Evolutionary conservation across 2,888 invertebrate genomes (phyloP).

Genomic region (Coleophora flavipennella): DNA sequence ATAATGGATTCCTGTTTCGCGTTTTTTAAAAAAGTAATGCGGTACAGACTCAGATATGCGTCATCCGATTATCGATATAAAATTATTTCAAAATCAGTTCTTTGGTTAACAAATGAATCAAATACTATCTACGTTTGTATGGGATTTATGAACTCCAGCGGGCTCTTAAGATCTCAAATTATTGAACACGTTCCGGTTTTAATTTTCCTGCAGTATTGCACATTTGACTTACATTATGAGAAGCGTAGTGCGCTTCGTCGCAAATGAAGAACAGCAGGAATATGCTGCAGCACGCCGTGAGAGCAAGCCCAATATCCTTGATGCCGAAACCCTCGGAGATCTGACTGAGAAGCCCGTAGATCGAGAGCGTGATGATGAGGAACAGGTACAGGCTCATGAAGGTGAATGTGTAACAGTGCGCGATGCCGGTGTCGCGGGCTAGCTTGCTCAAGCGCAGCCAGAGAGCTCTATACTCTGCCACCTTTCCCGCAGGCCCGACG

Average conservation of each 20-base stretch:
- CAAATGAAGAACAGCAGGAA: conserved; percentile 80
- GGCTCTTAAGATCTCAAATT: no score
- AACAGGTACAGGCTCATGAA: conserved; percentile 80
- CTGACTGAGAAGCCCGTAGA: conserved; percentile 81
- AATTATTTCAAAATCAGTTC: no score
- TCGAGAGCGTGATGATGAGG: conserved; percentile 81
- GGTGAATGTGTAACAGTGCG: conserved; percentile 78
- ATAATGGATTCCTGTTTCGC: no score
- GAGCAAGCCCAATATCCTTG: conserved; percentile 79
- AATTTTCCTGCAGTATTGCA: not conserved
- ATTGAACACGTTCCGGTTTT: no score
- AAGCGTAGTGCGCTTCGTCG: conserved; percentile 82
- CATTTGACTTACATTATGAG: conserved; percentile 73
- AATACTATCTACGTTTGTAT: no score
- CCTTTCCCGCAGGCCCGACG: conserved; percentile 78
- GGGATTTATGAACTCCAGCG: no score
- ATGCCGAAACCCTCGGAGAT: conserved; percentile 81
- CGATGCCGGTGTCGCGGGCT: conserved; percentile 76
- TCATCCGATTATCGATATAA: no score
- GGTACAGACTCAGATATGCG: no score
- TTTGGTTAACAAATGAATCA: no score
- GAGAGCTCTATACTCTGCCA: conserved; percentile 79
- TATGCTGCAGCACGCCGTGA: conserved; percentile 78
- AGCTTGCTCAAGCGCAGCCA: conserved; percentile 81
- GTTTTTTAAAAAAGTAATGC: no score